Percentiles rank a stretch among this genome's conserved stretches.
These are phyloP conservation scores for Rhyacophila evoluta DNA, from an alignment of 2,888 invertebrate genomes.

Conservation along the genomic window DNA sequence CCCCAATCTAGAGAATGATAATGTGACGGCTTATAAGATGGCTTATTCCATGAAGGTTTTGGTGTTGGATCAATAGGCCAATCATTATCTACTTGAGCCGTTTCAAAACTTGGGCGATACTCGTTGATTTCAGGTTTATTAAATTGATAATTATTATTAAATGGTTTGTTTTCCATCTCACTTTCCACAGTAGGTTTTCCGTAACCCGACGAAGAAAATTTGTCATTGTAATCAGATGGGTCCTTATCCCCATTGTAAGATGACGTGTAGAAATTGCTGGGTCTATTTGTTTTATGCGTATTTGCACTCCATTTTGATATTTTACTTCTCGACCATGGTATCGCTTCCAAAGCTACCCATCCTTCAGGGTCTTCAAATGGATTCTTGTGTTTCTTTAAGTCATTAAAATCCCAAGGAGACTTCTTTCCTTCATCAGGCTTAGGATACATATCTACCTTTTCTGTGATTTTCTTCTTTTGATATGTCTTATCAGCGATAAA, in stretches of 20 bases:
- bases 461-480: slow-evolving; percentile 51
- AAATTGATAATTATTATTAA: slow-evolving; percentile 26
- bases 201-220: slow-evolving; percentile 42
- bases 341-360: slow-evolving; percentile 82
- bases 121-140: slow-evolving; percentile 42
- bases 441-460: slow-evolving; percentile 58
- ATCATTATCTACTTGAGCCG: slow-evolving; percentile 36
- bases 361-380: slow-evolving; percentile 79
- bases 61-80: slow-evolving; percentile 51
- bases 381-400: slow-evolving; percentile 70
- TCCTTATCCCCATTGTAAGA: slow-evolving; percentile 48
- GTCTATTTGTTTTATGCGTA: slow-evolving; percentile 57
- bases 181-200: slow-evolving; percentile 41
- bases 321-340: slow-evolving; percentile 85
- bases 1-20: slow-evolving; percentile 32
- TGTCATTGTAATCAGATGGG: slow-evolving; percentile 45
- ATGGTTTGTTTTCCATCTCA: slow-evolving; percentile 46
- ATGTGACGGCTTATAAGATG: slow-evolving; percentile 28
- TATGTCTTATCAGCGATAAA: slow-evolving; percentile 31
- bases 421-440: slow-evolving; percentile 61
- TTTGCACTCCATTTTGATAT: slow-evolving; percentile 84
- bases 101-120: slow-evolving; percentile 42
- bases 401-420: slow-evolving; percentile 68
- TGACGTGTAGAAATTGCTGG: slow-evolving; percentile 44
- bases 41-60: slow-evolving; percentile 50